phyloP scores from a whole-genome alignment of 2,888 invertebrate genomes.

The Aethes cnicana region DNA sequence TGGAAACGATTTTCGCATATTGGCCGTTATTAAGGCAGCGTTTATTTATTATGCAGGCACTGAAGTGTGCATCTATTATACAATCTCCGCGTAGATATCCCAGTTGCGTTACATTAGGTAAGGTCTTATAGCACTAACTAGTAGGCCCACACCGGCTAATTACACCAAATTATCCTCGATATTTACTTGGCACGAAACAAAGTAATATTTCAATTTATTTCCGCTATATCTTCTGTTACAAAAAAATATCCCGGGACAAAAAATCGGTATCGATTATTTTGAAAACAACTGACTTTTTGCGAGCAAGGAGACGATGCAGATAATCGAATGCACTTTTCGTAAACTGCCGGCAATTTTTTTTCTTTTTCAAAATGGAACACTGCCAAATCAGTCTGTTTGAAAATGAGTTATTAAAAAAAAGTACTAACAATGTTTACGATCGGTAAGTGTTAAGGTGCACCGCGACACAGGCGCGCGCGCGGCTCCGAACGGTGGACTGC shows the following conservation, averaged over 20 bases:
- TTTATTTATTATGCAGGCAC: conserved; percentile 12
- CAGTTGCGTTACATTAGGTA: conserved; percentile 64
- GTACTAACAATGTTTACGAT: conserved; percentile 18
- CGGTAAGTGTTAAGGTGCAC: conserved; percentile 29
- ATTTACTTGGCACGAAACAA: conserved; percentile 1
- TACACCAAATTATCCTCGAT: conserved; percentile 13
- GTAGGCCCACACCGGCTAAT: conserved; percentile 13
- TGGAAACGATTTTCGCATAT: background rate
- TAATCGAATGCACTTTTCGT: no score
- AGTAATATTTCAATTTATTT: background rate
- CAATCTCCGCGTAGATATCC: conserved; percentile 39
- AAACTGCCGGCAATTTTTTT: no score
- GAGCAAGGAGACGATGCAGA: no score
- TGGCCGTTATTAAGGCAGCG: background rate
- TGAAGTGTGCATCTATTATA: conserved; percentile 35
- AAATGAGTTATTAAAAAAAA: background rate
- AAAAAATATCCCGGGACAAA: background rate
- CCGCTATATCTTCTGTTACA: no score
- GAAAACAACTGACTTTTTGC: no score
- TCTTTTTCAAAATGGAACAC: no score
- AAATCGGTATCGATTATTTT: no score
- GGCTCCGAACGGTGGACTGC: conserved; percentile 69
- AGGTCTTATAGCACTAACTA: conserved; percentile 52
- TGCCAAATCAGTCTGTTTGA: background rate
- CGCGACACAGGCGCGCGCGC: conserved; percentile 69